Conservation (phyloP, 53 echinoderm and acorn worm genomes). For the Henricia sp. region DNA sequence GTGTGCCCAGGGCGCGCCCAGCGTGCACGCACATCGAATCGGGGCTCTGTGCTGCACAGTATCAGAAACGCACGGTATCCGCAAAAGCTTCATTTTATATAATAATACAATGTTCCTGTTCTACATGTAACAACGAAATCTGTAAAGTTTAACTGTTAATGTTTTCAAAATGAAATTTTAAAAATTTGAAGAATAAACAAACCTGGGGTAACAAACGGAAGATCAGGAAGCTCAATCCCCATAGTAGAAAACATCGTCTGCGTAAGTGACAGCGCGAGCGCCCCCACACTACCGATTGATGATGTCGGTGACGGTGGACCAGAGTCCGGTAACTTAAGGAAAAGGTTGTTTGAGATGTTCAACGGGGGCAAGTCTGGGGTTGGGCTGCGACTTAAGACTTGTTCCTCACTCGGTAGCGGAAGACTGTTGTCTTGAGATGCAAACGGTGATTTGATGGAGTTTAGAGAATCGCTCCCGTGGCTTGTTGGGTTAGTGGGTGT, state of each 20-base stretch:
- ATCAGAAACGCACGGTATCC: too few relatives aligned
- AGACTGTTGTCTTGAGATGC: constrained; percentile 41
- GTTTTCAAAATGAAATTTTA: too few relatives aligned
- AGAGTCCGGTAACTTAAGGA: constrained; percentile 5
- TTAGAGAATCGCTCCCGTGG: constrained; percentile 19
- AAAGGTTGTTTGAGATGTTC: not conserved
- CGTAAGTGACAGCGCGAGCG: constrained; percentile 76
- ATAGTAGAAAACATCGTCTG: constrained; percentile 78
- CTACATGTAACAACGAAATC: too few relatives aligned
- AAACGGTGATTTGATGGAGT: constrained; percentile 15
- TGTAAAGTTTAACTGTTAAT: too few relatives aligned
- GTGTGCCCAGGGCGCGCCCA: too few relatives aligned
- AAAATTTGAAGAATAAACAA: not conserved
- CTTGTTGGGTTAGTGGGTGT: not conserved
- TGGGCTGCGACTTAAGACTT: constrained; percentile 9
- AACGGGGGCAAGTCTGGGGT: constrained; percentile 35
- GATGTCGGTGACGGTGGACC: constrained; percentile 33
- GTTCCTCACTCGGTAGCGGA: constrained; percentile 32
- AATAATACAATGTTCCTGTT: too few relatives aligned
- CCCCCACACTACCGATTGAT: constrained; percentile 73
- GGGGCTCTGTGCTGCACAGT: too few relatives aligned
- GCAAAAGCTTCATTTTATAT: too few relatives aligned
- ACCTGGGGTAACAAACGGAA: constrained; percentile 90
- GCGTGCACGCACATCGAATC: too few relatives aligned
- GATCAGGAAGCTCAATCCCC: constrained; percentile 86